Conservation (phyloP, 2,888 invertebrate species). For the Diaprepes abbreviatus region DNA sequence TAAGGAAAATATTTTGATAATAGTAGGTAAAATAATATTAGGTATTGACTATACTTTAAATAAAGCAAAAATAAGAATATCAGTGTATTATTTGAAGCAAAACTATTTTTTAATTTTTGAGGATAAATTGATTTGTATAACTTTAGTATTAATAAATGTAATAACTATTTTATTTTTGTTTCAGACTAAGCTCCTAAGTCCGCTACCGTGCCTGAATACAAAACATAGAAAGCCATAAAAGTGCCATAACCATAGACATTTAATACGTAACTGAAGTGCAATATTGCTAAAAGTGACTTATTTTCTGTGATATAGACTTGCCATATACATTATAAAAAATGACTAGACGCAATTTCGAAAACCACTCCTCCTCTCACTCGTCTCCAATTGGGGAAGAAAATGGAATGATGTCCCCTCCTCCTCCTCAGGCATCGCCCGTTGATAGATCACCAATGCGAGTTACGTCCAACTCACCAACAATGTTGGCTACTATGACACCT, state of each 20-base stretch:
- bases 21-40: too few species aligned
- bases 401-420: slow-evolving; percentile 68
- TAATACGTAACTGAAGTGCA: slow-evolving; percentile 63
- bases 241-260: slow-evolving; percentile 62
- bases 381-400: slow-evolving; percentile 60
- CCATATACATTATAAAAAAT: slow-evolving; percentile 56
- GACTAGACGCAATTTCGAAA: slow-evolving; percentile 65
- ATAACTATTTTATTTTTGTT: slow-evolving; percentile 9
- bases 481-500: slow-evolving; percentile 90
- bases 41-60: too few species aligned
- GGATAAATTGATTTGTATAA: too few species aligned
- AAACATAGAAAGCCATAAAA: slow-evolving; percentile 57
- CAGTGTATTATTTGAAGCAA: too few species aligned
- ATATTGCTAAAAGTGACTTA: slow-evolving; percentile 61
- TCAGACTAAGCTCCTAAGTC: slow-evolving; percentile 29
- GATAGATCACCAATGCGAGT: slow-evolving; percentile 66
- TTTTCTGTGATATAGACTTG: slow-evolving; percentile 65
- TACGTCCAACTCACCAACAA: slow-evolving; percentile 78
- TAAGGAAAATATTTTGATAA: too few species aligned
- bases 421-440: slow-evolving; percentile 70
- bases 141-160: not conserved
- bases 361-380: slow-evolving; percentile 60
- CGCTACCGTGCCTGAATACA: slow-evolving; percentile 30
- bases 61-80: too few species aligned
- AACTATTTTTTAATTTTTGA: too few species aligned